Evolutionary conservation across 2,888 invertebrate species (phyloP).

Genomic region (Proisotoma minuta): DNA sequence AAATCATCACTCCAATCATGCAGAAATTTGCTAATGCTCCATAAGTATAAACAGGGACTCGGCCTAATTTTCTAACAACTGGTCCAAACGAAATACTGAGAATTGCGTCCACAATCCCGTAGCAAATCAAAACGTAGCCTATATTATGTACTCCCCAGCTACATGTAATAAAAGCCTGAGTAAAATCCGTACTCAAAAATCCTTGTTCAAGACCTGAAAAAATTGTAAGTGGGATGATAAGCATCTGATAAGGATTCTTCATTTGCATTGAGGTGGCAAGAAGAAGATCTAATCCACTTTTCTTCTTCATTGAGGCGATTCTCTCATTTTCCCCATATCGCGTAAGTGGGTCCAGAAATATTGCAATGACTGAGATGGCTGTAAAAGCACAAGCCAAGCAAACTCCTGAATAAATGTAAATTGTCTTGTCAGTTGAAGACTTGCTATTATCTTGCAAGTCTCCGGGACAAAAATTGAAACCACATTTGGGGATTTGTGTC

Average conservation of each 20-base stretch:
- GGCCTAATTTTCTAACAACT: constrained; percentile 84
- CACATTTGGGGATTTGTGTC: constrained; percentile 56
- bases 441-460: constrained; percentile 58
- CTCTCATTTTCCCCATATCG: constrained; percentile 22
- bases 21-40: constrained; percentile 72
- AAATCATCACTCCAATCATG: constrained; percentile 71
- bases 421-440: constrained; percentile 74
- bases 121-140: constrained; percentile 96
- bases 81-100: constrained; percentile 88
- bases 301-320: constrained; percentile 11
- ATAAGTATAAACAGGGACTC: constrained; percentile 72
- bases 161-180: constrained; percentile 36
- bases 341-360: constrained; percentile 78
- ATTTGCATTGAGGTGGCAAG: constrained; percentile 86
- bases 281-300: constrained; percentile 56
- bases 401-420: constrained; percentile 82
- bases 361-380: constrained; percentile 78
- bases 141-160: constrained; percentile 75
- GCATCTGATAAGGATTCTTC: constrained; percentile 83
- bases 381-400: constrained; percentile 80
- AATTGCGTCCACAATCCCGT: constrained; percentile 86
- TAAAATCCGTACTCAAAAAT: constrained; percentile 72
- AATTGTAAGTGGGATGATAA: constrained; percentile 88
- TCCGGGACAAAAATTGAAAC: constrained; percentile 66
- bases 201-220: constrained; percentile 98